phyloP scores from a whole-genome alignment of 2,113 vertebrate species.

The Cavia aperea region DNA sequence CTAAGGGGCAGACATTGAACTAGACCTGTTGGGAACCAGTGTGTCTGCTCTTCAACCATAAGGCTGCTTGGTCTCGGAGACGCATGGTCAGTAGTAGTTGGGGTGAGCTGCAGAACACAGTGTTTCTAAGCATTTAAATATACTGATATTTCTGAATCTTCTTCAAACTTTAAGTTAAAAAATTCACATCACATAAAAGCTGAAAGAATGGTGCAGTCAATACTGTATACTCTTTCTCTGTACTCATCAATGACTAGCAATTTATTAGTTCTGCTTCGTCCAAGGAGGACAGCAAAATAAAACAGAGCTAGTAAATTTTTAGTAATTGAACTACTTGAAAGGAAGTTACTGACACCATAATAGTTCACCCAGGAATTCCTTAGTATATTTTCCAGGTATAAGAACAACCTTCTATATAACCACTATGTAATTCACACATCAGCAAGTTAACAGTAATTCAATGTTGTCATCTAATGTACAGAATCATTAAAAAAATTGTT shows the following conservation, averaged over 20 bases:
- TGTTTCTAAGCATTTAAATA: neutral
- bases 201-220: neutral
- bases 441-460: conserved; percentile 12
- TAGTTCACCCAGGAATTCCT: neutral
- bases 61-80: neutral
- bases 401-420: neutral
- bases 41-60: neutral
- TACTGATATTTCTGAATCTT: neutral
- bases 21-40: neutral
- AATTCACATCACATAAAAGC: neutral
- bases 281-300: too few relatives aligned
- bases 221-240: neutral
- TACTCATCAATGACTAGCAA: neutral
- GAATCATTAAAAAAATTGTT: neutral
- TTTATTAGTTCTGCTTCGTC: neutral
- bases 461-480: neutral
- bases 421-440: neutral
- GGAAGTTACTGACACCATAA: neutral
- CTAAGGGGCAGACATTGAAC: neutral
- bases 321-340: neutral
- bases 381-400: neutral
- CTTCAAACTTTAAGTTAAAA: conserved; percentile 4
- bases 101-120: neutral
- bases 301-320: too few relatives aligned
- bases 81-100: neutral